Evolutionary conservation across 2,888 invertebrate genomes (phyloP).

Genomic region (Choreutis nemorana): DNA sequence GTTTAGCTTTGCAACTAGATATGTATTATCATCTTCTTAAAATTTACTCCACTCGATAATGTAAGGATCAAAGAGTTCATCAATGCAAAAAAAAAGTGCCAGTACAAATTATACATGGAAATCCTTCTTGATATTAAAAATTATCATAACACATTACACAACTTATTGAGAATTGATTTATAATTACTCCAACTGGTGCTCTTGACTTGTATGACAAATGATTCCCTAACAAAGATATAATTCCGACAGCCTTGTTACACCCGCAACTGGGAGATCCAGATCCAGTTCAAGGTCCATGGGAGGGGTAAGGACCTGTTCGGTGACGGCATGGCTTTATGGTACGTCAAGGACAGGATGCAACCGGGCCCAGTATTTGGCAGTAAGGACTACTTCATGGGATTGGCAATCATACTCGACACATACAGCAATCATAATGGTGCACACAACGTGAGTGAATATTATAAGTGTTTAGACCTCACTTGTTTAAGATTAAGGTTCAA

Average conservation of each 20-base stretch:
- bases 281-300: conserved; percentile 96
- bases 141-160: no score
- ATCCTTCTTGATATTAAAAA: no score
- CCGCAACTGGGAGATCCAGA: conserved; percentile 95
- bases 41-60: no score
- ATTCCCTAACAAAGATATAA: no score
- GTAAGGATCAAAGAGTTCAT: no score
- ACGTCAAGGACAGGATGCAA: conserved; percentile 76
- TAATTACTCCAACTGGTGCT: not conserved
- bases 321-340: conserved; percentile 98
- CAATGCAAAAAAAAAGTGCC: no score
- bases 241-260: conserved; percentile 85
- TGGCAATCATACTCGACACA: conserved; percentile 94
- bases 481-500: no score
- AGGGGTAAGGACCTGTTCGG: conserved; percentile 95
- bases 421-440: conserved; percentile 99
- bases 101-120: no score
- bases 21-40: no score
- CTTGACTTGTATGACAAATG: not conserved
- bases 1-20: no score
- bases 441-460: conserved; percentile 86
- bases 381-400: conserved; percentile 87
- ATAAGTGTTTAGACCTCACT: conserved; percentile 1
- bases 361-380: conserved; percentile 94
- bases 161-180: not conserved